A percentile compares a stretch with the other conserved stretches of the same genome.
Conservation (phyloP, 2,797 vertebrate genomes). For the Limnodromus scolopaceus region DNA sequence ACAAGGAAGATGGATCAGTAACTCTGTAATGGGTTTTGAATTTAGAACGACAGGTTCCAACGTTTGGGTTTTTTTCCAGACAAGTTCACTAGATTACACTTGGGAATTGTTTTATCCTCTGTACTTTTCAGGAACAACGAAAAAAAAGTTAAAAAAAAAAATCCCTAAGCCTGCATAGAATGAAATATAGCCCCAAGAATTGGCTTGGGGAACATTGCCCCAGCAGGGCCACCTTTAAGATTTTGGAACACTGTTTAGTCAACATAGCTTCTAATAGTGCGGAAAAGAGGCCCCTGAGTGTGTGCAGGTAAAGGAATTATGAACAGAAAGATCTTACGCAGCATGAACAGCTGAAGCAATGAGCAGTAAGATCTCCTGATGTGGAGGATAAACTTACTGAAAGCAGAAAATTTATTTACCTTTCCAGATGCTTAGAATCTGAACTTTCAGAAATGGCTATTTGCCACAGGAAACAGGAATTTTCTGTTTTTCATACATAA, state of each 20-base stretch:
- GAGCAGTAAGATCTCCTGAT: neutral
- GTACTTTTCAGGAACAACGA: neutral
- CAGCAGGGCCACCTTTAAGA: neutral
- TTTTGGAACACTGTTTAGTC: neutral
- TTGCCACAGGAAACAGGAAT: neutral
- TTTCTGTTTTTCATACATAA: neutral
- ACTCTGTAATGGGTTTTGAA: slow-evolving; percentile 18
- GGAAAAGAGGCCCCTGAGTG: neutral
- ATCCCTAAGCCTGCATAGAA: neutral
- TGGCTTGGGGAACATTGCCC: neutral
- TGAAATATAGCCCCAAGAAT: neutral
- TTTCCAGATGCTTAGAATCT: neutral
- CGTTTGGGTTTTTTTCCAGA: neutral
- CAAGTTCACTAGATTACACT: neutral
- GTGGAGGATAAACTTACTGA: neutral
- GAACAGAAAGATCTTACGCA: neutral
- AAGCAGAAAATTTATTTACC: neutral
- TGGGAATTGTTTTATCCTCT: neutral
- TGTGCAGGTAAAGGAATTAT: neutral
- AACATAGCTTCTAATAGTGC: neutral
- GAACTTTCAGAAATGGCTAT: neutral
- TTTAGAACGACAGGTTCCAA: slow-evolving; percentile 18
- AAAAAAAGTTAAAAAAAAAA: neutral
- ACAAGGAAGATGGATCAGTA: neutral
- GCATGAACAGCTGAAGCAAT: neutral